A percentile compares a stretch with the other conserved stretches of the same genome.
phyloP scores from a whole-genome alignment of 1,140 invertebrate species.

The Lordiphosa stackelbergi region DNA sequence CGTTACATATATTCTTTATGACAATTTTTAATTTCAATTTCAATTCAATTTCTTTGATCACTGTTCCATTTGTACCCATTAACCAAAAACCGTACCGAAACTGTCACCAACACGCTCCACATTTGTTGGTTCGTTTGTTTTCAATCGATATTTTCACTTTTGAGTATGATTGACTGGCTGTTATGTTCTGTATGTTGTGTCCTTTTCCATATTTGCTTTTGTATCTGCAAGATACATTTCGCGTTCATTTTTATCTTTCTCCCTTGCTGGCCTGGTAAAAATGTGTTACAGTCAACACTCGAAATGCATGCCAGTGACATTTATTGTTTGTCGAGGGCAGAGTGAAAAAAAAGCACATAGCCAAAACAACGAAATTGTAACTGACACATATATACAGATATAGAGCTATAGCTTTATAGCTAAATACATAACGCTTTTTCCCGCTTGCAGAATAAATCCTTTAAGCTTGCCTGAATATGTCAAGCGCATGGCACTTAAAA shows the following conservation, averaged over 20 bases:
- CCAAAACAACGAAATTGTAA: conserved; percentile 1
- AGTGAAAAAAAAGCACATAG: neutral
- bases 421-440: conserved; percentile 11
- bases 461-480: conserved; percentile 24
- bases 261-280: neutral
- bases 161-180: too few relatives aligned
- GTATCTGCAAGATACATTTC: conserved; percentile 7
- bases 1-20: too few relatives aligned
- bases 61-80: too few relatives aligned
- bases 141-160: too few relatives aligned
- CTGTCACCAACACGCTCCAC: too few relatives aligned
- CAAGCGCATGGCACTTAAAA: conserved; percentile 20
- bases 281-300: conserved; percentile 8
- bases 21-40: too few relatives aligned
- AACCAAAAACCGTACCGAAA: too few relatives aligned
- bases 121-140: too few relatives aligned
- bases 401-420: conserved; percentile 6
- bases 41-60: too few relatives aligned
- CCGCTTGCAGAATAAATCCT: conserved; percentile 16
- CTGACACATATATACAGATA: neutral
- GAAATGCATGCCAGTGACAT: conserved; percentile 20
- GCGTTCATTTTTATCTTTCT: conserved; percentile 3
- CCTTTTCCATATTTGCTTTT: conserved; percentile 11
- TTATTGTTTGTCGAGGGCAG: conserved; percentile 15
- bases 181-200: neutral